Evolutionary conservation across 2,888 invertebrate genomes (phyloP).

Genomic region (Biston stratarius): DNA sequence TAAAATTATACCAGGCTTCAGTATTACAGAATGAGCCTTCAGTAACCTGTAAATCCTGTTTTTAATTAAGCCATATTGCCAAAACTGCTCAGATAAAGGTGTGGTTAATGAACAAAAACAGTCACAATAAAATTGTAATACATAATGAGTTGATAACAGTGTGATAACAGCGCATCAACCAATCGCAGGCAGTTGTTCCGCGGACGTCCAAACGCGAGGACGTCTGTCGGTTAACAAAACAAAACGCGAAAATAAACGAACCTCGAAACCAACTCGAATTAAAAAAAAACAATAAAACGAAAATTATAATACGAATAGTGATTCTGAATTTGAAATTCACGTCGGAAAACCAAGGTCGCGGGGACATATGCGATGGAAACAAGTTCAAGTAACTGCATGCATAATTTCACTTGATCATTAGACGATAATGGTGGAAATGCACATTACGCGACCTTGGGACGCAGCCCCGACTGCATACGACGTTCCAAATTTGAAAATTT

Average conservation of each 20-base stretch:
- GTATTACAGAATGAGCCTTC: slow-evolving; percentile 16
- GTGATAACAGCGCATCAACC: slow-evolving; percentile 59
- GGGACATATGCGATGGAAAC: slow-evolving; percentile 33
- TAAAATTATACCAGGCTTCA: neutral
- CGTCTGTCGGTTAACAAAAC: slow-evolving; percentile 61
- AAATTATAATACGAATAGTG: slow-evolving; percentile 43
- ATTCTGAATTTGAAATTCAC: slow-evolving; percentile 17
- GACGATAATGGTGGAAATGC: slow-evolving; percentile 62
- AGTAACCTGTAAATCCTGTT: slow-evolving; percentile 42
- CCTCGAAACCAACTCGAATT: slow-evolving; percentile 66
- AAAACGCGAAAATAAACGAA: slow-evolving; percentile 66
- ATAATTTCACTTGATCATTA: slow-evolving; percentile 75
- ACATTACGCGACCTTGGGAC: slow-evolving; percentile 72
- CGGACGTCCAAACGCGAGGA: slow-evolving; percentile 71
- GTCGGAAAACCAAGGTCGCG: slow-evolving; percentile 48
- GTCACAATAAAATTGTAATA: slow-evolving; percentile 53
- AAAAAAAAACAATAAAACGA: slow-evolving; percentile 50
- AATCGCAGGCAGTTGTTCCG: slow-evolving; percentile 67
- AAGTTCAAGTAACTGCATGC: slow-evolving; percentile 61
- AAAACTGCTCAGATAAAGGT: slow-evolving; percentile 48
- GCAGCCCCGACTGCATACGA: slow-evolving; percentile 64
- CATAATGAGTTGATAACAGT: slow-evolving; percentile 60
- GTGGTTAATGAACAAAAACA: slow-evolving; percentile 54
- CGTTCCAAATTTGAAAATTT: slow-evolving; percentile 72
- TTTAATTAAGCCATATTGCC: slow-evolving; percentile 33